phyloP scores from a whole-genome alignment of 2,113 vertebrate genomes.

The Brachyhypopomus gauderio region DNA sequence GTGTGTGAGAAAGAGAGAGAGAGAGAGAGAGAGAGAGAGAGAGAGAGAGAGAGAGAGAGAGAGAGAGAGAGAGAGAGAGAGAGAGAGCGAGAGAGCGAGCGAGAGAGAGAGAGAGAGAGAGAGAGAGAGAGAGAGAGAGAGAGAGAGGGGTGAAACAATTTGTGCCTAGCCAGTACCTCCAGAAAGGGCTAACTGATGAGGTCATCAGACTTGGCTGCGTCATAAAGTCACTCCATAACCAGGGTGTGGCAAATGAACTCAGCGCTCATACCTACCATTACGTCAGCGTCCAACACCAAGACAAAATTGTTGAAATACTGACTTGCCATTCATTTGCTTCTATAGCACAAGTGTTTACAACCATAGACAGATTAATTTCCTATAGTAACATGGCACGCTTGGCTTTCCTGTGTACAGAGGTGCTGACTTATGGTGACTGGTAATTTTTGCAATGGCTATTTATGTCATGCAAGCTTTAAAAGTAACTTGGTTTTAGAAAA shows the following conservation, averaged over 20 bases:
- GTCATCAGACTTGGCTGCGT: conserved; percentile 32
- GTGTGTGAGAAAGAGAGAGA: conserved; percentile 58
- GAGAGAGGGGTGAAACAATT: conserved; percentile 60
- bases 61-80: conserved; percentile 57
- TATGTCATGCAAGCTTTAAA: neutral
- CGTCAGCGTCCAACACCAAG: neutral
- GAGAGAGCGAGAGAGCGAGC: no score
- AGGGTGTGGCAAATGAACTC: conserved; percentile 6
- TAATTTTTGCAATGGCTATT: neutral
- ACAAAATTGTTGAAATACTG: neutral
- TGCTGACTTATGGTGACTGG: no score
- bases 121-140: neutral
- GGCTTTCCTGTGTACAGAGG: no score
- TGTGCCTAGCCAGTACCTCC: conserved; percentile 29
- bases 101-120: no score
- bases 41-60: no score
- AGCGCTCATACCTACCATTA: conserved; percentile 2
- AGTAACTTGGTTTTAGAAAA: neutral
- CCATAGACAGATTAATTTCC: neutral
- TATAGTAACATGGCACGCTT: neutral
- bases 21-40: neutral
- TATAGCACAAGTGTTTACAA: neutral
- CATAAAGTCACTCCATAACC: conserved; percentile 8
- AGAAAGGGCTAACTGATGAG: conserved; percentile 20
- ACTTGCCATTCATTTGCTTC: conserved; percentile 1